Evolutionary conservation across 1,140 invertebrate species (phyloP).

Genomic region (Archegozetes longisetosus): DNA sequence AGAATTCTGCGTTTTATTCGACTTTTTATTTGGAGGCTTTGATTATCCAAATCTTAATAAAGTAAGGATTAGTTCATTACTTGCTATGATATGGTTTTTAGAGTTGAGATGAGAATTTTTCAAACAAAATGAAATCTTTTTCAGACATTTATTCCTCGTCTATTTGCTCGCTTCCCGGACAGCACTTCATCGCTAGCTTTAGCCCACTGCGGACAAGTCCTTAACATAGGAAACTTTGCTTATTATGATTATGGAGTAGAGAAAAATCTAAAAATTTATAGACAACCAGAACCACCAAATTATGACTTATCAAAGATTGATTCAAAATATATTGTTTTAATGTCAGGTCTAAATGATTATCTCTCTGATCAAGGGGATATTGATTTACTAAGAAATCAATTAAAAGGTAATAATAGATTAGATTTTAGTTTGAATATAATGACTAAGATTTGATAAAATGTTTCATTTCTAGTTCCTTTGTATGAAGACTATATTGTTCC

Average conservation of each 20-base stretch:
- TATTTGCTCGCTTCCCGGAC: slow-evolving; percentile 7
- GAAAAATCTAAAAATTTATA: slow-evolving; percentile 9
- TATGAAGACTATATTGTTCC: slow-evolving; percentile 12
- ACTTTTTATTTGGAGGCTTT: slow-evolving; percentile 4
- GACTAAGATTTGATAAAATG: no score
- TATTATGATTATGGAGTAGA: slow-evolving; percentile 18
- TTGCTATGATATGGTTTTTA: not conserved
- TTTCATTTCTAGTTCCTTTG: slow-evolving; percentile 9
- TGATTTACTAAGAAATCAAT: slow-evolving; percentile 4
- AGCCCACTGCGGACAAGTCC: slow-evolving; percentile 8
- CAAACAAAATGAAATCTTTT: not conserved
- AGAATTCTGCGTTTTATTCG: not conserved
- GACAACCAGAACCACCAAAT: not conserved
- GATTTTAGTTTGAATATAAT: not conserved
- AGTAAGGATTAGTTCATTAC: no score
- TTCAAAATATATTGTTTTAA: slow-evolving; percentile 3
- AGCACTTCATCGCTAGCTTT: slow-evolving; percentile 1
- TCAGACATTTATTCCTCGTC: not conserved
- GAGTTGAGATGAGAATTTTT: not conserved
- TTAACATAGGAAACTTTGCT: not conserved
- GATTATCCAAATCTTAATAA: not conserved
- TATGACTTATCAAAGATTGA: slow-evolving; percentile 13
- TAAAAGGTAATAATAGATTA: slow-evolving; percentile 1
- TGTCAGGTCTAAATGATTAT: slow-evolving; percentile 13
- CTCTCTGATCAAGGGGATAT: slow-evolving; percentile 10